phyloP scores from a whole-genome alignment of 2,113 vertebrate species.

The Cnemophilus loriae region DNA sequence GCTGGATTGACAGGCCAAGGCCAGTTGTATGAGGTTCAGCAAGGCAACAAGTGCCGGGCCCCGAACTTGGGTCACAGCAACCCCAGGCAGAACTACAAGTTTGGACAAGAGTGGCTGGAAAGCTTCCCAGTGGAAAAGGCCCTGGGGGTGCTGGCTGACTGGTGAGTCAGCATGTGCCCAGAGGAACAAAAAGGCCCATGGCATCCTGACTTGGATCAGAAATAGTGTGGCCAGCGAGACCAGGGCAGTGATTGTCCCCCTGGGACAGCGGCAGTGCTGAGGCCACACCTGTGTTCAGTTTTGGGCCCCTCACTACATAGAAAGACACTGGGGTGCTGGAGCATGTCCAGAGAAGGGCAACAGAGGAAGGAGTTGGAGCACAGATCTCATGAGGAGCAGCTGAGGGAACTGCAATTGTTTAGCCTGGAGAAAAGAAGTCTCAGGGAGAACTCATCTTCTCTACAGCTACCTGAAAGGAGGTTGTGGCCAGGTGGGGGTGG shows the following conservation, averaged over 20 bases:
- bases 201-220: not conserved
- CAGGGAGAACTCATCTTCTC: not conserved
- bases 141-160: not conserved
- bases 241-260: not conserved
- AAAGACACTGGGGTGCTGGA: not conserved
- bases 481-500: not conserved
- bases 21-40: not conserved
- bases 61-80: not conserved
- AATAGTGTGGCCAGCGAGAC: not conserved
- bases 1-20: not conserved
- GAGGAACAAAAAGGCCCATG: not conserved
- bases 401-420: fast-evolving
- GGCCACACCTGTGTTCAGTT: not conserved
- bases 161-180: fast-evolving
- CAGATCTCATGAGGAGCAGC: not conserved
- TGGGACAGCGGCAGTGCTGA: fast-evolving
- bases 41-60: fast-evolving
- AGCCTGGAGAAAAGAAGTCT: not conserved
- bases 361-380: not conserved
- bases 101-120: not conserved
- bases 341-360: not conserved
- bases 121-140: not conserved
- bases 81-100: no score
- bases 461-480: not conserved
- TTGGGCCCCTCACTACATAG: not conserved